Evolutionary conservation across 2,113 vertebrate genomes (phyloP).

Genomic region (Lates calcarifer): DNA sequence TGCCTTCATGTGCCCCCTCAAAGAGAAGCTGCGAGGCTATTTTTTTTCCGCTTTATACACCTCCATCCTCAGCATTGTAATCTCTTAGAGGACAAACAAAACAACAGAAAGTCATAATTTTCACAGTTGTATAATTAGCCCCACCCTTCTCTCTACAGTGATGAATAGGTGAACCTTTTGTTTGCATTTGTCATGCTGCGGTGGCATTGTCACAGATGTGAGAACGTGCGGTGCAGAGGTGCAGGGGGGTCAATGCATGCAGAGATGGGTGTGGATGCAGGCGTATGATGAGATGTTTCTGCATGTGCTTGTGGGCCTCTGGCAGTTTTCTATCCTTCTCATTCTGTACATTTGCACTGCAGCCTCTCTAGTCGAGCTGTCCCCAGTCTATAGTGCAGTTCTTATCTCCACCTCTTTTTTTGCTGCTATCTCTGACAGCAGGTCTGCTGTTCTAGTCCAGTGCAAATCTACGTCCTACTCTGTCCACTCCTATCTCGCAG

Average conservation of each 20-base stretch:
- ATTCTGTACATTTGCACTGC: slow-evolving; percentile 34
- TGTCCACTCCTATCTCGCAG: slow-evolving; percentile 75
- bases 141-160: slow-evolving; percentile 73
- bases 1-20: slow-evolving; percentile 28
- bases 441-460: slow-evolving; percentile 60
- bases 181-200: slow-evolving; percentile 85
- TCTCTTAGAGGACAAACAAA: slow-evolving; percentile 82
- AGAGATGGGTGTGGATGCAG: slow-evolving; percentile 47
- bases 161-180: slow-evolving; percentile 86
- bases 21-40: slow-evolving; percentile 61
- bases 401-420: slow-evolving; percentile 60
- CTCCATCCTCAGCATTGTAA: slow-evolving; percentile 64
- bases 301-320: slow-evolving; percentile 23
- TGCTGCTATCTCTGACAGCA: slow-evolving; percentile 65
- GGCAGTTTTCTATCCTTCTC: slow-evolving; percentile 21
- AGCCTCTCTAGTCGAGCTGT: slow-evolving; percentile 19
- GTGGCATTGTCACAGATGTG: slow-evolving; percentile 80
- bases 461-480: slow-evolving; percentile 67
- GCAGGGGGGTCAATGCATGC: slow-evolving; percentile 65
- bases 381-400: slow-evolving; percentile 28
- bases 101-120: slow-evolving; percentile 78
- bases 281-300: slow-evolving; percentile 46
- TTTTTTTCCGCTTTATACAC: slow-evolving; percentile 23
- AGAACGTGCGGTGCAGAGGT: slow-evolving; percentile 63
- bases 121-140: slow-evolving; percentile 81